These are phyloP conservation scores for Hoplodrina blanda DNA, from an alignment of 2,888 invertebrate genomes.

Conservation along the genomic window DNA sequence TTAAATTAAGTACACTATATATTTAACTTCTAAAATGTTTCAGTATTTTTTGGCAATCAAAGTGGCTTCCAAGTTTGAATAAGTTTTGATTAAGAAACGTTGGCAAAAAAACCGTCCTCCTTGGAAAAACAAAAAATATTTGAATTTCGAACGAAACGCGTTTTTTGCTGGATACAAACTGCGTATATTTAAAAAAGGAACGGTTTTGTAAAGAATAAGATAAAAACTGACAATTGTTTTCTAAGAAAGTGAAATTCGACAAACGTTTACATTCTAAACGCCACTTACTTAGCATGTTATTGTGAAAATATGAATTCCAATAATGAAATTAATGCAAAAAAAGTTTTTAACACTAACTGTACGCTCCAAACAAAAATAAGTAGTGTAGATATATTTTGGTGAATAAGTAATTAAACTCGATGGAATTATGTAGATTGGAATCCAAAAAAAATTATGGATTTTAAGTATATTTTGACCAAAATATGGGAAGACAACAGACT, in stretches of 20 bases:
- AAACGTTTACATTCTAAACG: not conserved
- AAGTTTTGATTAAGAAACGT: conserved; percentile 37
- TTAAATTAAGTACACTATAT: conserved; percentile 3
- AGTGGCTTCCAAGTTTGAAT: conserved; percentile 4
- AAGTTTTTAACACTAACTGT: not conserved
- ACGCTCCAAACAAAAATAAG: too few relatives aligned
- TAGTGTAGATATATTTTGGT: too few relatives aligned
- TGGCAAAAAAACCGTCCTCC: conserved; percentile 5
- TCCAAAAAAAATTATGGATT: too few relatives aligned
- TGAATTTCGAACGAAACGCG: not conserved
- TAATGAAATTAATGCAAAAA: not conserved
- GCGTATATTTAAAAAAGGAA: not conserved
- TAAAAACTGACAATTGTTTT: not conserved
- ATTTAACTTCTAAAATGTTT: conserved; percentile 16
- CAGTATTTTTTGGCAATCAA: conserved; percentile 14
- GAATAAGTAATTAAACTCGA: too few relatives aligned
- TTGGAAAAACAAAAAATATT: conserved; percentile 7
- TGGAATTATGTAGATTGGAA: too few relatives aligned
- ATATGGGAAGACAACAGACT: too few relatives aligned
- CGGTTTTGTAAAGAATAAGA: not conserved
- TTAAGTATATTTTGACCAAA: too few relatives aligned
- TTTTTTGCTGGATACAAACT: not conserved
- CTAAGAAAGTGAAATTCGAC: not conserved
- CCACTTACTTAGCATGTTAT: not conserved
- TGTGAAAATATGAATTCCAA: not conserved